Conservation (phyloP, 2,113 vertebrate species). For the Entosphenus tridentatus region DNA sequence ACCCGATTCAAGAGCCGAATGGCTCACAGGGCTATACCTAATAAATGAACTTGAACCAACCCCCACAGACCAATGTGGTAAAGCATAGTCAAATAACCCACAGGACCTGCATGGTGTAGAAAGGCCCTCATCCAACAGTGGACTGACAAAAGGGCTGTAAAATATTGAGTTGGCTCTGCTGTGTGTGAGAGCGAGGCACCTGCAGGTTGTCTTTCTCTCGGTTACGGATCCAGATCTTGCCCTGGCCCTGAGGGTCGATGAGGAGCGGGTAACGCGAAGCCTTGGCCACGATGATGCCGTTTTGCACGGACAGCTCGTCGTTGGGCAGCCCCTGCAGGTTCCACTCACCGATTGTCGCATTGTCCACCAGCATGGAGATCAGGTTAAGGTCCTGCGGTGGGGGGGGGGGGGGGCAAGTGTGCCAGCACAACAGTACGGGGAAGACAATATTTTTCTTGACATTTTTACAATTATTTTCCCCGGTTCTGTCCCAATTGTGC, state of each 20-base stretch:
- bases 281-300: conserved; percentile 49
- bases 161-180: background rate
- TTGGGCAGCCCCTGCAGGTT: conserved; percentile 44
- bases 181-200: conserved; percentile 17
- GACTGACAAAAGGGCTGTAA: background rate
- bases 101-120: background rate
- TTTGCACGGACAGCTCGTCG: conserved; percentile 49
- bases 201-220: conserved; percentile 35
- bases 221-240: conserved; percentile 53
- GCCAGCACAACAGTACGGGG: too few species aligned
- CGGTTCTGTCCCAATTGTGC: too few species aligned
- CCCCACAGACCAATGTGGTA: background rate
- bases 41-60: background rate
- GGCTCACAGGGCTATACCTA: background rate
- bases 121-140: background rate
- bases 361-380: conserved; percentile 37
- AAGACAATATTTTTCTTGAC: too few species aligned
- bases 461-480: too few species aligned
- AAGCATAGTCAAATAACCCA: background rate
- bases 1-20: background rate
- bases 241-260: conserved; percentile 55
- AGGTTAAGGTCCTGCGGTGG: conserved; percentile 31
- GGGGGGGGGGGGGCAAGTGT: too few species aligned
- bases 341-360: conserved; percentile 38
- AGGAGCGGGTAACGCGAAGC: conserved; percentile 41